phyloP scores from a whole-genome alignment of 2,888 invertebrate genomes.

The Chalcosyrphus nemorum region DNA sequence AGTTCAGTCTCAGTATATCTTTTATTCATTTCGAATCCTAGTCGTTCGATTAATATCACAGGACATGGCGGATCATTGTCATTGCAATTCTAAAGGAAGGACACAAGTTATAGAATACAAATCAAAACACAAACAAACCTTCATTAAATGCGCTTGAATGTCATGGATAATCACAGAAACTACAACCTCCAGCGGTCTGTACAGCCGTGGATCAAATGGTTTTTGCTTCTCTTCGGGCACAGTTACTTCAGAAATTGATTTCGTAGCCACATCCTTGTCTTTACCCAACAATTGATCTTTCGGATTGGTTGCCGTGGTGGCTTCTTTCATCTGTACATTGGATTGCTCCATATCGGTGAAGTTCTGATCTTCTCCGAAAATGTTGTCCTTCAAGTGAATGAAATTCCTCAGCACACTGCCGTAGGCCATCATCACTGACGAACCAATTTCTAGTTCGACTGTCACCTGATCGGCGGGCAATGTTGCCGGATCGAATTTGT shows the following conservation, averaged over 20 bases:
- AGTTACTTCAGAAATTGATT: constrained; percentile 81
- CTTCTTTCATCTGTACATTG: constrained; percentile 82
- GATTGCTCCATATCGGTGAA: constrained; percentile 95
- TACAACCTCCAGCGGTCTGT: constrained; percentile 94
- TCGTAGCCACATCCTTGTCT: constrained; percentile 80
- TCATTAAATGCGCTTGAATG: constrained; percentile 93
- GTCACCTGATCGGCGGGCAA: constrained; percentile 94
- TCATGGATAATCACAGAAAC: constrained; percentile 97
- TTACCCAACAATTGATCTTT: constrained; percentile 78
- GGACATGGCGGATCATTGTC: constrained; percentile 96
- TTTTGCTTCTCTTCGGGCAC: constrained; percentile 85
- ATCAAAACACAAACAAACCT: constrained; percentile 73
- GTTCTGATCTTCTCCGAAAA: constrained; percentile 97
- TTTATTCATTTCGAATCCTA: constrained; percentile 99
- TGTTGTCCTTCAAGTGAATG: constrained; percentile 96
- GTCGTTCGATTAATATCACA: constrained; percentile 92
- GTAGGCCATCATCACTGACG: constrained; percentile 94
- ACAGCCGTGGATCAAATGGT: constrained; percentile 92
- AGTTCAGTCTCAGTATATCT: constrained; percentile 94
- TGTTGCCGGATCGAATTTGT: constrained; percentile 93
- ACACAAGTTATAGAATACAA: background rate
- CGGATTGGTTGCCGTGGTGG: constrained; percentile 81
- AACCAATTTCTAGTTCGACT: constrained; percentile 96
- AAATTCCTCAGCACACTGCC: constrained; percentile 95
- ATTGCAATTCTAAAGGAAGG: constrained; percentile 87